These are phyloP conservation scores for Numenius arquata DNA, from an alignment of 2,113 vertebrate species.

Conservation along the genomic window DNA sequence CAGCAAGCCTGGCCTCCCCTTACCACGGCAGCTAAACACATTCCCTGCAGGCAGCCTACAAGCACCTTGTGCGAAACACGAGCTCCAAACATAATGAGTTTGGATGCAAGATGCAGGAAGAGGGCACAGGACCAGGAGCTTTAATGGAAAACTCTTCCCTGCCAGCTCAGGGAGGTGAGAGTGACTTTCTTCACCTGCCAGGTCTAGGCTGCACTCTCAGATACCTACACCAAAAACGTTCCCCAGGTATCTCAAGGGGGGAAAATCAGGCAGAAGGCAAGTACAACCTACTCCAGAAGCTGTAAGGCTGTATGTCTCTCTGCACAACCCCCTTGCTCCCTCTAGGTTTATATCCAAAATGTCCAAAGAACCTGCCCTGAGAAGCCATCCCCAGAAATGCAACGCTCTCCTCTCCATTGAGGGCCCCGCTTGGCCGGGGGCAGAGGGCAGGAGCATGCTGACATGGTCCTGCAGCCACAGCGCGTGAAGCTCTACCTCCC, in stretches of 20 bases:
- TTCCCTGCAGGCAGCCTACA: not conserved
- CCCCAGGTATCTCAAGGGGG: not conserved
- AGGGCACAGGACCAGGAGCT: not conserved
- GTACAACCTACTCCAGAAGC: not conserved
- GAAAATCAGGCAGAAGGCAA: not conserved
- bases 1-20: not conserved
- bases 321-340: not conserved
- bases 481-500: not conserved
- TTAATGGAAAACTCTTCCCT: not conserved
- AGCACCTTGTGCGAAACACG: not conserved
- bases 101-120: not conserved
- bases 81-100: not conserved
- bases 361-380: not conserved
- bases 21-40: accelerated
- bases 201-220: not conserved
- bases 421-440: not conserved
- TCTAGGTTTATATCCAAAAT: not conserved
- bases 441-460: accelerated
- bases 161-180: not conserved
- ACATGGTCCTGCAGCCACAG: not conserved
- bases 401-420: accelerated
- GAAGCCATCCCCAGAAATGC: not conserved
- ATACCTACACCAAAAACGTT: not conserved
- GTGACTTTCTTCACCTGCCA: not conserved
- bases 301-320: not conserved